Evolutionary conservation across 2,113 vertebrate genomes (phyloP), one percentile per base, ranked within the genome.

Genomic region (Cyanistes caeruleus): DNA sequence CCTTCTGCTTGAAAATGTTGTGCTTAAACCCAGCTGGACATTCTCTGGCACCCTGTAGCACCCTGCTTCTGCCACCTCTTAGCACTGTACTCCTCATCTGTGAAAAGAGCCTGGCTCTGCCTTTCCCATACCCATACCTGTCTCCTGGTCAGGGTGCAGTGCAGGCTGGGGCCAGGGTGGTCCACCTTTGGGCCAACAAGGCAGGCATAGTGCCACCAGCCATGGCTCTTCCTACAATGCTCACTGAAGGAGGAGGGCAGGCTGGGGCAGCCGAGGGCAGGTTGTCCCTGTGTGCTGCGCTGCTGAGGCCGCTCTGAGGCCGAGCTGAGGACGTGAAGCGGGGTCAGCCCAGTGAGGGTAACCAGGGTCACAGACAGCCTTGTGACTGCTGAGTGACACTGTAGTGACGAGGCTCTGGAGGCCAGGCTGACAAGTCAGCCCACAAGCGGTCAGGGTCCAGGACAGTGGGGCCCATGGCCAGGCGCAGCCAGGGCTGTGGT

Each of bases 151-250:
- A 25, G 53, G 20, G 19, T 1, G 3, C 0, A 0, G 27, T 1
- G 10, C 13, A 24, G 13, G 11, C 12, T 0, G 0, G 18, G 16
- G 8, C 8, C 18, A 7, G 1, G 5, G 5, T 10, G 3, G 2
- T 85, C 24, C 46, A 46, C 0, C 0, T 8, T 35, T 13, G 28
- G 52, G 48, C 39, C 21, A 28, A 21, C 27, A 22, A 4, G 17
- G 55, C 31, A 22, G 43, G 43, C 41, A 37, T 39, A 4, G 7
- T 48, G 15, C 55, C 73, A 43, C 28, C 48, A 62, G 37, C 12
- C 43, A 31, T 27, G 23, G n/a, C 43, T 25, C 1, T 1, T 33
- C 25, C 41, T 58, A 48, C 7, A 24, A 20, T 2, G 3, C 7
- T 3, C 37, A 15, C 5, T n/a, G 41, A 49, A 41, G 69, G 15